These are phyloP conservation scores for Drosophila recens DNA, from an alignment of 2,888 invertebrate genomes.

Conservation along the genomic window DNA sequence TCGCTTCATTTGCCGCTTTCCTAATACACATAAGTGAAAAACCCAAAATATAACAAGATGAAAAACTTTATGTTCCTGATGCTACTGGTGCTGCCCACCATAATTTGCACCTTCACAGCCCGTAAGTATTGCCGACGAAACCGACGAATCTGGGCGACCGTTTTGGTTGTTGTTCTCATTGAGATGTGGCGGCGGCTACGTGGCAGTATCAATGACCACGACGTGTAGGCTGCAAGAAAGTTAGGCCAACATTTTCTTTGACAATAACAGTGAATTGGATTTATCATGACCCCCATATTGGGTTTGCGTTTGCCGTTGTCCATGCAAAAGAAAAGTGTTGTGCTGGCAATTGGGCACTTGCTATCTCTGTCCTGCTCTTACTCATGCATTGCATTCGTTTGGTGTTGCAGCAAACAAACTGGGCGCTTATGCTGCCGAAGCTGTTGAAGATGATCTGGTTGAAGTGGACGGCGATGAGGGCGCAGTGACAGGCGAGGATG, in stretches of 20 bases:
- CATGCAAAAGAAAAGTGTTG: slow-evolving; percentile 53
- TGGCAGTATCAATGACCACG: slow-evolving; percentile 49
- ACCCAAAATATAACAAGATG: slow-evolving; percentile 85
- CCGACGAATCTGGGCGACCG: not conserved
- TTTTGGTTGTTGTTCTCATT: slow-evolving; percentile 2
- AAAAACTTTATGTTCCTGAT: slow-evolving; percentile 89
- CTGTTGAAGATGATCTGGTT: slow-evolving; percentile 89
- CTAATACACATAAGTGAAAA: slow-evolving; percentile 31
- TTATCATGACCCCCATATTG: not conserved
- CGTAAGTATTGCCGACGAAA: slow-evolving; percentile 87
- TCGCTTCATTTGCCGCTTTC: slow-evolving; percentile 30
- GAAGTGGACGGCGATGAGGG: slow-evolving; percentile 83
- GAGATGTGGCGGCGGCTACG: slow-evolving; percentile 41
- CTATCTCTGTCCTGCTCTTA: slow-evolving; percentile 41
- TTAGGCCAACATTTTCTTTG: not conserved
- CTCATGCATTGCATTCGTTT: slow-evolving; percentile 8
- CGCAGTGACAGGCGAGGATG: slow-evolving; percentile 86
- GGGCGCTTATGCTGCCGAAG: slow-evolving; percentile 85
- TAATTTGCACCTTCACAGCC: slow-evolving; percentile 89
- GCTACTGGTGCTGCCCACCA: slow-evolving; percentile 89
- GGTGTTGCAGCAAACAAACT: slow-evolving; percentile 86
- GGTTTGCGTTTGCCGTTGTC: not conserved
- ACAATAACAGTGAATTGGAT: not conserved
- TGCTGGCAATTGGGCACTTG: slow-evolving; percentile 50
- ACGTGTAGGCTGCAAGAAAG: not conserved